phyloP scores from a whole-genome alignment of 1,140 invertebrate species.

The Temnothorax curvispinosus region DNA sequence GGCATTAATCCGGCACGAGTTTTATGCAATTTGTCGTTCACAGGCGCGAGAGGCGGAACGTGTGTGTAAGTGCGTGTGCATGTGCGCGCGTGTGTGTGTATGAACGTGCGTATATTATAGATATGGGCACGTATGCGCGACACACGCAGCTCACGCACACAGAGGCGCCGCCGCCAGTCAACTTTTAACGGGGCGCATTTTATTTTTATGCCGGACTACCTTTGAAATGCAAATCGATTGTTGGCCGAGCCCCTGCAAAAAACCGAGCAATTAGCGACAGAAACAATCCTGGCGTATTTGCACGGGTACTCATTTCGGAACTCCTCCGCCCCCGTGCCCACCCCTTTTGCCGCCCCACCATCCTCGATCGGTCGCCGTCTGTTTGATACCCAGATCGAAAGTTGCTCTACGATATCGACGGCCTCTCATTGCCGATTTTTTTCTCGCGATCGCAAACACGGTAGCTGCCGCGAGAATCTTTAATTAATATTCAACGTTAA shows the following conservation, averaged over 20 bases:
- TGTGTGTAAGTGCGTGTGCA: background rate
- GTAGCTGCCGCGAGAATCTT: conserved; percentile 65
- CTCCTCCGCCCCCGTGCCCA: conserved; percentile 62
- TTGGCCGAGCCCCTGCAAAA: conserved; percentile 77
- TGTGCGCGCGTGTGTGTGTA: background rate
- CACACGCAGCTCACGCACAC: conserved; percentile 68
- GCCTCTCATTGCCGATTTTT: conserved; percentile 70
- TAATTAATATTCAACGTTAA: conserved; percentile 67
- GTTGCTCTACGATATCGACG: conserved; percentile 77
- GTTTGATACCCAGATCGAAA: conserved; percentile 71
- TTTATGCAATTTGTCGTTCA: conserved; percentile 74
- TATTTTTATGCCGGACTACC: conserved; percentile 76
- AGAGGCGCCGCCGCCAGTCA: conserved; percentile 69
- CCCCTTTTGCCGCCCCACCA: background rate
- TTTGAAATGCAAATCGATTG: conserved; percentile 82
- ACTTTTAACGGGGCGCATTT: conserved; percentile 79
- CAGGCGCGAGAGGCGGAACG: conserved; percentile 45
- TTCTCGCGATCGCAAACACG: conserved; percentile 66
- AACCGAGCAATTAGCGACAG: conserved; percentile 81
- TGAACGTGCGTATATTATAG: conserved; percentile 35
- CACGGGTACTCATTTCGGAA: conserved; percentile 80
- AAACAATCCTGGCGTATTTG: conserved; percentile 82
- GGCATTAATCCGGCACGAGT: conserved; percentile 75
- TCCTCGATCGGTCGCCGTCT: conserved; percentile 57
- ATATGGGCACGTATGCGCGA: conserved; percentile 42